Evolutionary conservation across 2,888 invertebrate genomes (phyloP).

Genomic region (Mongoloraphidia duomilia): DNA sequence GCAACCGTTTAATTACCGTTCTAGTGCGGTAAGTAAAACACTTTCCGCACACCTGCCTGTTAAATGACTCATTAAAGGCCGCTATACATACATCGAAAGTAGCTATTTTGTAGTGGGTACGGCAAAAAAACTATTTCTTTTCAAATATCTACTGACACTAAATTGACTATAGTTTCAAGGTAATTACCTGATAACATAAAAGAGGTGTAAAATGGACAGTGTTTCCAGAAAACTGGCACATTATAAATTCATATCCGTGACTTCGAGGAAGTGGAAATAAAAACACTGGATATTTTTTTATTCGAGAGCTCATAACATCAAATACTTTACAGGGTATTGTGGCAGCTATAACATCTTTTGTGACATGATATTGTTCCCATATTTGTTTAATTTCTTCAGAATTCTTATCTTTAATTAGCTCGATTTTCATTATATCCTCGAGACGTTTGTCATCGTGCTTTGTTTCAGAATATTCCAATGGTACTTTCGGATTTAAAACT

Average conservation of each 20-base stretch:
- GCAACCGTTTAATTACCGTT: too few species aligned
- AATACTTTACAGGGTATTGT: conserved; percentile 48
- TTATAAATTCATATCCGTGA: conserved; percentile 75
- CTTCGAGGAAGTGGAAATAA: conserved; percentile 66
- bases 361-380: conserved; percentile 69
- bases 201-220: conserved; percentile 73
- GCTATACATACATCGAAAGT: too few species aligned
- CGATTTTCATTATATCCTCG: conserved; percentile 60
- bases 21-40: too few species aligned
- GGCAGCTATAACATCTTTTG: conserved; percentile 63
- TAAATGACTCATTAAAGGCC: too few species aligned
- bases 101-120: too few species aligned
- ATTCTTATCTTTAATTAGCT: conserved; percentile 54
- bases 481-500: conserved; percentile 46
- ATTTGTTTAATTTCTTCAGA: conserved; percentile 57
- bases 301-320: conserved; percentile 39
- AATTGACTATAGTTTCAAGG: background rate
- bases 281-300: conserved; percentile 51
- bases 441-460: conserved; percentile 38
- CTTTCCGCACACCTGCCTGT: too few species aligned
- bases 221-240: conserved; percentile 58
- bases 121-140: background rate
- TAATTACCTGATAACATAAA: conserved; percentile 60
- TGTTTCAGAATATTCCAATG: conserved; percentile 19
- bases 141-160: background rate